phyloP scores from a whole-genome alignment of 2,113 vertebrate genomes.

The Marmota flaviventris region DNA sequence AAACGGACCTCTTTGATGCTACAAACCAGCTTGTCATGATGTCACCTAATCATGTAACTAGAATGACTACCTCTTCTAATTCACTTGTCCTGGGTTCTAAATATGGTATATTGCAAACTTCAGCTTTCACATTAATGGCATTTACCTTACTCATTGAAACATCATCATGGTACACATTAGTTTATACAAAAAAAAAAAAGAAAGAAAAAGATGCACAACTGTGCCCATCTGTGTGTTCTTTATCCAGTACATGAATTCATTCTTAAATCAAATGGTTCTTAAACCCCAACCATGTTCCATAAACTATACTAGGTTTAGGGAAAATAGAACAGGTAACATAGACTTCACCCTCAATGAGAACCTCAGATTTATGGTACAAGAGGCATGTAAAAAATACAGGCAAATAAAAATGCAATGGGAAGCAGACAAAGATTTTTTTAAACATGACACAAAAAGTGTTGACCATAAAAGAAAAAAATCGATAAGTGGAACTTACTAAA shows the following conservation, averaged over 20 bases:
- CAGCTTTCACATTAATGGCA: constrained; percentile 81
- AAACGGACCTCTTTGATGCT: constrained; percentile 79
- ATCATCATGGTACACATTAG: constrained; percentile 66
- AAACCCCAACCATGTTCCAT: background rate
- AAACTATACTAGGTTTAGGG: background rate
- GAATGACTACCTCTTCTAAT: constrained; percentile 71
- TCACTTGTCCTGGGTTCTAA: constrained; percentile 80
- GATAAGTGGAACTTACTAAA: constrained; percentile 27
- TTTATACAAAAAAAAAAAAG: constrained; percentile 66
- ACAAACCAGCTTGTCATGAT: constrained; percentile 71
- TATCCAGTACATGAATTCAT: background rate
- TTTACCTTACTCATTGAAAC: constrained; percentile 84
- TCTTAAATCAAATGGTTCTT: constrained; percentile 11
- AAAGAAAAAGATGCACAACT: too few species aligned
- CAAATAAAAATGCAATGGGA: background rate
- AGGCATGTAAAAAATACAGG: background rate
- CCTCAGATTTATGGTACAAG: background rate
- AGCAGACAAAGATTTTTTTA: background rate
- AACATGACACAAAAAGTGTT: background rate
- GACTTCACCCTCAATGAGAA: background rate
- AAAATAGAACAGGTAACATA: background rate
- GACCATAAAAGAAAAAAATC: background rate
- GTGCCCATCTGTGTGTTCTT: background rate
- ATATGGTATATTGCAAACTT: constrained; percentile 78
- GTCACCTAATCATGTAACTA: constrained; percentile 81